Evolutionary conservation across 2,888 invertebrate genomes (phyloP).

Genomic region (Neoaliturus tenellus): DNA sequence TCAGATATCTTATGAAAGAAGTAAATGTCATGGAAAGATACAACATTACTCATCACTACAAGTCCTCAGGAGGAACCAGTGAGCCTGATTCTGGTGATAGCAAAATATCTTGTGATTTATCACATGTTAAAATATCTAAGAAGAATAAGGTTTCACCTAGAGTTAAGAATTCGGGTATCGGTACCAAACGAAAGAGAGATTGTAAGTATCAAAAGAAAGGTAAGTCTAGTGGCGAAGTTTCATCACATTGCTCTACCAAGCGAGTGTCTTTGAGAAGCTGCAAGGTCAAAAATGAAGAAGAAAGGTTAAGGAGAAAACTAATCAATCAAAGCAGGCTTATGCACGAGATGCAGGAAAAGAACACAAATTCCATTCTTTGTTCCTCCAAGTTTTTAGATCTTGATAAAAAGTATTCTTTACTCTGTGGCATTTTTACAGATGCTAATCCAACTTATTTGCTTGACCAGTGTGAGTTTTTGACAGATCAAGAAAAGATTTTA

Average conservation of each 20-base stretch:
- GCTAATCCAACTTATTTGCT: constrained; percentile 70
- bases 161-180: too few relatives aligned
- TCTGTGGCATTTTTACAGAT: constrained; percentile 69
- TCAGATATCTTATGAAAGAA: not conserved
- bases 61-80: not conserved
- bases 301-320: not conserved
- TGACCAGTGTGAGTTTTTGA: constrained; percentile 59
- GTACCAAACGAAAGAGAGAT: not conserved
- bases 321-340: not conserved
- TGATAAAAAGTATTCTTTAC: not conserved
- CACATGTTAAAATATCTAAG: not conserved
- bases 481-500: not conserved
- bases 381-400: not conserved
- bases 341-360: not conserved
- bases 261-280: constrained; percentile 1
- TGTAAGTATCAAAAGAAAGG: not conserved
- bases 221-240: not conserved
- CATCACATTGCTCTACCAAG: not conserved
- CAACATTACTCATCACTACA: not conserved
- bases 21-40: not conserved
- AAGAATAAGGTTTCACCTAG: not conserved
- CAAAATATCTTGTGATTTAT: not conserved
- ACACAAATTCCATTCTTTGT: not conserved
- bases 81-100: not conserved
- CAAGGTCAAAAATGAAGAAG: constrained; percentile 18